These are phyloP conservation scores for Drosophila busckii DNA, from an alignment of 1,140 invertebrate genomes.

Conservation along the genomic window DNA sequence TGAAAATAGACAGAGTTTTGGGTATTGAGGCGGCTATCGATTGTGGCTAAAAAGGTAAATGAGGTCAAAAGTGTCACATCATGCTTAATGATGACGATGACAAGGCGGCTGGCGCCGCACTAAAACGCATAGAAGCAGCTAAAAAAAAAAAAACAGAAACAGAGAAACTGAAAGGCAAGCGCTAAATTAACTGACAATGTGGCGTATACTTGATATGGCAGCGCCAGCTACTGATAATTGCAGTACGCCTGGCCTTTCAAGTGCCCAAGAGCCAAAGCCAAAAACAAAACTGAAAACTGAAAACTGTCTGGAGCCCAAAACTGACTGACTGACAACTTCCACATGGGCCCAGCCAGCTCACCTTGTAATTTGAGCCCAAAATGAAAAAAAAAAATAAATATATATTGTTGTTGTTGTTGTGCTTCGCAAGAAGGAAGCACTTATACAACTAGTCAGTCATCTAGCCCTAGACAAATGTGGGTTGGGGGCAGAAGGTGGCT, in stretches of 20 bases:
- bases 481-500: constrained; percentile 17
- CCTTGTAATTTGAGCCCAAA: constrained; percentile 78
- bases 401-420: too few species aligned
- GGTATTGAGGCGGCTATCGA: constrained; percentile 13
- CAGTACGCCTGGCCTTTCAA: constrained; percentile 60
- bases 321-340: constrained; percentile 62
- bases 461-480: constrained; percentile 36
- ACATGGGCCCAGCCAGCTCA: constrained; percentile 58
- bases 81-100: constrained; percentile 76
- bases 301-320: constrained; percentile 20
- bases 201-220: constrained; percentile 59
- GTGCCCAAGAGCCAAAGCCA: too few species aligned
- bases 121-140: too few species aligned
- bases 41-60: constrained; percentile 28
- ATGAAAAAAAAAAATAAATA: too few species aligned
- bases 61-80: constrained; percentile 78
- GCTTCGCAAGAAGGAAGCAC: constrained; percentile 77
- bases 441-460: constrained; percentile 75
- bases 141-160: constrained; percentile 41
- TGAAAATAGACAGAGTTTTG: background rate
- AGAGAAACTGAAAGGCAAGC: constrained; percentile 48
- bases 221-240: constrained; percentile 67
- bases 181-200: constrained; percentile 66
- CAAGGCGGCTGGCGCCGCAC: constrained; percentile 30
- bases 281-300: too few species aligned